A percentile compares a stretch with the other conserved stretches of the same genome.
These are phyloP conservation scores for Ia io DNA, from an alignment of 2,113 vertebrate species.

Conservation along the genomic window DNA sequence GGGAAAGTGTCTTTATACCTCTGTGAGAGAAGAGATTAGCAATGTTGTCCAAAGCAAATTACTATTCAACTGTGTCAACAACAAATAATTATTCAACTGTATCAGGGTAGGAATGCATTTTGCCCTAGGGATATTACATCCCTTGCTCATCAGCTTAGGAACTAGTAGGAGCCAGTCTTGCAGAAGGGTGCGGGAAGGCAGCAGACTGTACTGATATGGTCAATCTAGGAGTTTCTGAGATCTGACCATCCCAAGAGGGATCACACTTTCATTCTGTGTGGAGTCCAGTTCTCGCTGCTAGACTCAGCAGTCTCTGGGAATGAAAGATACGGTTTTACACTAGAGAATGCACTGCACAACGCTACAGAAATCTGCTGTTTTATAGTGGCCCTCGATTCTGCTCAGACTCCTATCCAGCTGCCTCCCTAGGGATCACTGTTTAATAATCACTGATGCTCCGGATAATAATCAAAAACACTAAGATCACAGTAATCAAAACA, in stretches of 20 bases:
- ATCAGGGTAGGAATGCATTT: neutral
- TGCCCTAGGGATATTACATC: neutral
- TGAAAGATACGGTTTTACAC: neutral
- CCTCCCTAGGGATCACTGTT: neutral
- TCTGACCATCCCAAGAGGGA: neutral
- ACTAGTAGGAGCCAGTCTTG: neutral
- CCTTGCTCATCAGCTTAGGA: neutral
- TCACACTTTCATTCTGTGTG: neutral
- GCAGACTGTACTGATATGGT: neutral
- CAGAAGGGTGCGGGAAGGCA: neutral
- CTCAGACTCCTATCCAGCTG: neutral
- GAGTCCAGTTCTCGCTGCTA: neutral
- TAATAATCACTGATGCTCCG: neutral
- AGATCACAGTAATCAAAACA: neutral
- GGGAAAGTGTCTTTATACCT: neutral
- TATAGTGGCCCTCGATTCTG: neutral
- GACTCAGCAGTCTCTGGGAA: neutral
- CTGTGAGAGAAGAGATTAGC: neutral
- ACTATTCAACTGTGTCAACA: neutral
- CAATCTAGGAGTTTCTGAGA: neutral
- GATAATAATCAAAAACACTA: neutral
- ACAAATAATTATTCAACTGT: conserved; percentile 14
- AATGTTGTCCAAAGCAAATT: neutral
- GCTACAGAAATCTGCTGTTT: neutral
- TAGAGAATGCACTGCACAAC: neutral